Conservation (phyloP, 2,113 vertebrate genomes). For the Athene noctua region DNA sequence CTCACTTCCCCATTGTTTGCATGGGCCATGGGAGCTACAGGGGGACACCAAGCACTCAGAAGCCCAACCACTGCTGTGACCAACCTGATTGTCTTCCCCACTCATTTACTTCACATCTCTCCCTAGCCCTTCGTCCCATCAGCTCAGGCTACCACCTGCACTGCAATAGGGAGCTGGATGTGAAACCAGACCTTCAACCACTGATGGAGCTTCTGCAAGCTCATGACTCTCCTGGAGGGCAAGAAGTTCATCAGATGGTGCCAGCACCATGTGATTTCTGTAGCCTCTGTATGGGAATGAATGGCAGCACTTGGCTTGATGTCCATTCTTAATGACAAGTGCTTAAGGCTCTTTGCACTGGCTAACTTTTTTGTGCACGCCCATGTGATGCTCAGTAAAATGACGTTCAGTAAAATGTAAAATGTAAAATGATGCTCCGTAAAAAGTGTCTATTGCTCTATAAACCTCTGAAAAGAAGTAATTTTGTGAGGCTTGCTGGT, state of each 20-base stretch:
- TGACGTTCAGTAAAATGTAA: neutral
- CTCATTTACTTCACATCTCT: neutral
- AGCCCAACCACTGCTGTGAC: rapidly evolving
- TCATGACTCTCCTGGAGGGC: neutral
- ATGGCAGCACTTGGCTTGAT: neutral
- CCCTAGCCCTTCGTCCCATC: neutral
- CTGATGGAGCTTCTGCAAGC: neutral
- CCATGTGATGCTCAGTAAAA: neutral
- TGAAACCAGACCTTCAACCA: neutral
- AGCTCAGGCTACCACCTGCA: neutral
- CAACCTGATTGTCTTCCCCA: neutral
- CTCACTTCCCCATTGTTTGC: neutral
- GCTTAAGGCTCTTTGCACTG: neutral
- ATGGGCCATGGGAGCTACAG: neutral
- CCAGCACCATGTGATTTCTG: neutral
- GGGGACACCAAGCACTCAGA: neutral
- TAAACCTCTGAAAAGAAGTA: neutral
- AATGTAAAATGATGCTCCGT: too few species aligned
- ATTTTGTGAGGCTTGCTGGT: neutral
- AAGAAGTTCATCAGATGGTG: neutral
- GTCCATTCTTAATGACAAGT: neutral
- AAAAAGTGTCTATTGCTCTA: neutral
- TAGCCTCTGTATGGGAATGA: neutral
- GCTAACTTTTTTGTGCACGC: neutral
- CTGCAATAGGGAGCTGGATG: neutral